Evolutionary conservation across 2,797 vertebrate species (phyloP), one percentile per base, ranked within the genome.

Genomic region (Pelobates cultripes): DNA sequence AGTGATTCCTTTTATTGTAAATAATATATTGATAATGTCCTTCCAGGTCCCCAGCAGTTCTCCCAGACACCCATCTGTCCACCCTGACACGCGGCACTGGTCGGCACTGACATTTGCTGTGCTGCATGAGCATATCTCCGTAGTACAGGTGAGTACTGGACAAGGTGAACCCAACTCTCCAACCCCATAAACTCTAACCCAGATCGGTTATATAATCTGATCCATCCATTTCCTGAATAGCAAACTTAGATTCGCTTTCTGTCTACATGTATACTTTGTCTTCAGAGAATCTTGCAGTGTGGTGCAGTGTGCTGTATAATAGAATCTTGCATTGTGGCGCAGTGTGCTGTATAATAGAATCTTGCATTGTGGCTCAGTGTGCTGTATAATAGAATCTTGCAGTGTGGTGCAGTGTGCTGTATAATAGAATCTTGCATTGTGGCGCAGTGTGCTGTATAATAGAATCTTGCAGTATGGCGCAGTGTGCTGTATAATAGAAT

Each of bases 1-100:
- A 28, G 28, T 28, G 28, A 28, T 28, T 28, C 28, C 28, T 28
- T 28, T 28, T 28, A 10, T 51, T 51, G 5, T 10, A 51, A 51
- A 51, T 51, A 10, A 51, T 10, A 6, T 51, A 10, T 5, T 51
- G 47, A 6, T 51, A 51, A 6, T 51, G 10, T 2, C 47, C 55
- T 43, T 69, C 66, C 89, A 99, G 98, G 96, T 99, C 70, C 97
- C 97, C 0, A 91, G 91, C 0, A 94, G 91, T 87, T 97, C 95
- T 17, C 94, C 93, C 0, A 94, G 94, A 60, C 89, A 95, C 87
- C 98, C 97, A 0, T 99, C 97, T 0, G 94, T 97, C 45, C 96
- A 99, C 45, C 97, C 96, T 0, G 97, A 99, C 87, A 98, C 97
- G 86, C 94, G 98, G 7, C 96, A 97, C 90, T 99, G 98, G 98